Evolutionary conservation across 2,113 vertebrate species (phyloP), one percentile per base, ranked within the genome.

Genomic region (Numenius arquata): DNA sequence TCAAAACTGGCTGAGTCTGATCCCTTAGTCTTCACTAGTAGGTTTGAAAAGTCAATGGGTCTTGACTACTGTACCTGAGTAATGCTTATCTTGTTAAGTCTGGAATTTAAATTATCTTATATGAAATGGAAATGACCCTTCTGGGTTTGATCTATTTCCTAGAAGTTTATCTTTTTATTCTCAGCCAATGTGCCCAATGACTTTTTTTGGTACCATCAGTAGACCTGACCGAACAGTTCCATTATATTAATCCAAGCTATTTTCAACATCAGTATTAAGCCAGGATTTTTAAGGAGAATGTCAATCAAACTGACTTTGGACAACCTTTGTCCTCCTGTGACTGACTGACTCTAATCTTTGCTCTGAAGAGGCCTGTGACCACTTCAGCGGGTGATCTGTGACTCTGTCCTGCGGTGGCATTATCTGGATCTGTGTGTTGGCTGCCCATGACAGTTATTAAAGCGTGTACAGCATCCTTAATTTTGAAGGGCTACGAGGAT

Each of bases 11-110:
- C 21, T 41, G 12, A 26, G 29, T 26, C 18, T 2, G 27, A 26
- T 50, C 38, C 36, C 32, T 40, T 32, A 4, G 3, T 27, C 38
- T 67, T 50, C 0, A 1, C 34, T 0, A 0, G 5, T 27, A 27
- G n/a, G 5, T 29, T 91, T 15, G 12, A 40, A 30, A 66, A 63
- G 53, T 85, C n/a, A 13, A 2, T 25, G 58, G 66, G 41, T 45
- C 40, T 94, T 89, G 38, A 5, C 38, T 78, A 4, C n/a, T 78
- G 48, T 7, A 55, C 19, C 48, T 13, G 8, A 56, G 12, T 66
- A 48, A n/a, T 84, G 25, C 32, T 63, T 70, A 32, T 14, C 21
- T 17, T 38, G 23, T 63, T 53, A 77, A 56, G 15, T 52, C n/a
- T 66, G 36, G 34, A 43, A 19, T 36, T 63, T 43, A 29, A 73